phyloP scores from a whole-genome alignment of 2,797 vertebrate species.

The Pantherophis vulpinus region DNA sequence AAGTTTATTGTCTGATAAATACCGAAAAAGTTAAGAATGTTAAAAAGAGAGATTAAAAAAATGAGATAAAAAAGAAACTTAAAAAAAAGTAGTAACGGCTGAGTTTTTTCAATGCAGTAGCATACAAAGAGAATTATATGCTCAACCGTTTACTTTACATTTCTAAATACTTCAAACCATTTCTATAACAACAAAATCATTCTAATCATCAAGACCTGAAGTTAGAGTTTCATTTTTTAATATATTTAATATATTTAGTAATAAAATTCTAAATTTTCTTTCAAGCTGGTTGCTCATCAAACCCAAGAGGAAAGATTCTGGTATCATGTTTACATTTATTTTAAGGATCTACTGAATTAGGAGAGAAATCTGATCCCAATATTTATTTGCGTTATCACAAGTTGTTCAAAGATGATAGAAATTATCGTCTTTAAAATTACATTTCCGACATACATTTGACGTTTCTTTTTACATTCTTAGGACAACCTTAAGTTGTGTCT shows the following conservation, averaged over 20 bases:
- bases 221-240: background rate
- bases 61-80: background rate
- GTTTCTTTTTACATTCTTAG: slow-evolving; percentile 14
- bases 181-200: background rate
- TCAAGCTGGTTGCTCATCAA: background rate
- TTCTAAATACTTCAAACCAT: background rate
- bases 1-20: background rate
- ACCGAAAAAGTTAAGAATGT: background rate
- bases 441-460: too few relatives aligned
- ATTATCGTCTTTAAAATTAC: too few relatives aligned
- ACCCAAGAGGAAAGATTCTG: background rate
- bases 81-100: background rate
- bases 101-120: background rate
- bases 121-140: background rate
- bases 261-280: background rate
- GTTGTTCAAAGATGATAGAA: too few relatives aligned
- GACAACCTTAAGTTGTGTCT: slow-evolving; percentile 46
- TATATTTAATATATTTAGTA: background rate
- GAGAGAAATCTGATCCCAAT: background rate
- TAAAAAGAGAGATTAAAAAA: background rate
- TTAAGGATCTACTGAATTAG: background rate
- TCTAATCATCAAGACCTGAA: background rate
- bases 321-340: background rate
- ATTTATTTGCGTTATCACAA: background rate
- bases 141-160: background rate